phyloP scores from a whole-genome alignment of 1,140 invertebrate species.

The Antheraea pernyi region DNA sequence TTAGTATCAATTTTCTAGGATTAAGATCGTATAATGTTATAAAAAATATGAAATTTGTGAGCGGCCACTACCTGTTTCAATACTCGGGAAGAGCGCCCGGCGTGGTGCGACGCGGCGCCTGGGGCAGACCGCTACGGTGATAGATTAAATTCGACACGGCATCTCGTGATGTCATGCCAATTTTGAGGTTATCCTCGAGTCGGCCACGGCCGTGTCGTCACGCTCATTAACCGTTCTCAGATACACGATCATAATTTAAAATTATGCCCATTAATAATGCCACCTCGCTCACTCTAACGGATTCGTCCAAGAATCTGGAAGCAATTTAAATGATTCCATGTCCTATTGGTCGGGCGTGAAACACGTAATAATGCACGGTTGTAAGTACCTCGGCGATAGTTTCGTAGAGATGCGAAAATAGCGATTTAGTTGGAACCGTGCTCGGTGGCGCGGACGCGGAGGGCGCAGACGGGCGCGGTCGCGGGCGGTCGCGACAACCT shows the following conservation, averaged over 20 bases:
- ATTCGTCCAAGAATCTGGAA: background rate
- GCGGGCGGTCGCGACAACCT: slow-evolving; percentile 51
- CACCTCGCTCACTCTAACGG: slow-evolving; percentile 13
- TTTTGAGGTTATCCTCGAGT: slow-evolving; percentile 52
- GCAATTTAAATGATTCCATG: slow-evolving; percentile 13
- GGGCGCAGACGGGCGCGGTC: no score
- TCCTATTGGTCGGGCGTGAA: slow-evolving; percentile 47
- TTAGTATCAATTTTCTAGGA: background rate
- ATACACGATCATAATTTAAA: slow-evolving; percentile 40
- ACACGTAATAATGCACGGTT: slow-evolving; percentile 41
- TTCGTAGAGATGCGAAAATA: slow-evolving; percentile 67
- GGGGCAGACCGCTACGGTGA: slow-evolving; percentile 54
- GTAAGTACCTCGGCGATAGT: slow-evolving; percentile 32
- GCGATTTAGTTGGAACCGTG: slow-evolving; percentile 55
- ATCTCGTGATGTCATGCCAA: slow-evolving; percentile 73
- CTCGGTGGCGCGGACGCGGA: slow-evolving; percentile 27
- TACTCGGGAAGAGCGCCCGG: slow-evolving; percentile 34
- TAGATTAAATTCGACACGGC: slow-evolving; percentile 76
- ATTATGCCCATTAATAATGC: slow-evolving; percentile 46
- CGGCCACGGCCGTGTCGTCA: slow-evolving; percentile 51
- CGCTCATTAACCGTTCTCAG: slow-evolving; percentile 58
- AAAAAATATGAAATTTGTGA: slow-evolving; percentile 39
- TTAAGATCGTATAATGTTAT: slow-evolving; percentile 40
- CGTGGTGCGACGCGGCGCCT: slow-evolving; percentile 43
- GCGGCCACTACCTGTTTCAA: slow-evolving; percentile 67